Evolutionary conservation across 2,888 invertebrate species (phyloP).

Genomic region (Sisyra terminalis): DNA sequence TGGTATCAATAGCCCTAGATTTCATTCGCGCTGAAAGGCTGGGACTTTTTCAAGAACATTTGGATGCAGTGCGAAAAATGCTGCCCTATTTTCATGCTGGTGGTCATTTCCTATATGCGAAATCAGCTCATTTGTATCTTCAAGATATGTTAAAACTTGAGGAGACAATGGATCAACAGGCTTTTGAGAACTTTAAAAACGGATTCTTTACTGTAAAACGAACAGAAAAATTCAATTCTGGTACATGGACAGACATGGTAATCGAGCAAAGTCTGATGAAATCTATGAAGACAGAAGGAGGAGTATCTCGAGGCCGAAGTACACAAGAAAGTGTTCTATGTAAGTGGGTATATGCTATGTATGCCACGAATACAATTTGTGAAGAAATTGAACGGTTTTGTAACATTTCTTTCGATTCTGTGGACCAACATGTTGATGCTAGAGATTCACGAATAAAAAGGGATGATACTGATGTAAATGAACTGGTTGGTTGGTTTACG

Average conservation of each 20-base stretch:
- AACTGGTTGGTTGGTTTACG: constrained; percentile 14
- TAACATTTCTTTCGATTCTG: constrained; percentile 12
- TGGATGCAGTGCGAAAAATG: constrained; percentile 18
- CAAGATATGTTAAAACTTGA: constrained; percentile 17
- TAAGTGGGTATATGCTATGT: constrained; percentile 18
- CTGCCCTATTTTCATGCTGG: constrained; percentile 20
- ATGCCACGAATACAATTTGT: constrained; percentile 17
- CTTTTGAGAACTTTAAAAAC: constrained; percentile 15
- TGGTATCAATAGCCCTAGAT: constrained; percentile 10
- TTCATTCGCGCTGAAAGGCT: constrained; percentile 16
- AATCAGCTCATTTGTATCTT: constrained; percentile 9
- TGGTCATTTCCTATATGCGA: constrained; percentile 15
- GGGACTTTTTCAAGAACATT: constrained; percentile 17
- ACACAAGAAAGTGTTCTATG: constrained; percentile 15
- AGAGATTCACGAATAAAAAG: constrained; percentile 11
- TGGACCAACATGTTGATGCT: constrained; percentile 13
- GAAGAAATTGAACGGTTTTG: constrained; percentile 15
- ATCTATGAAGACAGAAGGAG: constrained; percentile 10
- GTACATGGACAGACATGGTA: constrained; percentile 13
- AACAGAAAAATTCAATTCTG: constrained; percentile 16
- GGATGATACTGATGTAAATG: constrained; percentile 13
- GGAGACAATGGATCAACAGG: constrained; percentile 15
- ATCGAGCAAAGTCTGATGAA: constrained; percentile 11
- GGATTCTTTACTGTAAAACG: constrained; percentile 18
- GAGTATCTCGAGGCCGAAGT: constrained; percentile 13